Evolutionary conservation across 2,113 vertebrate species (phyloP).

Genomic region (Oceanodroma tethys): DNA sequence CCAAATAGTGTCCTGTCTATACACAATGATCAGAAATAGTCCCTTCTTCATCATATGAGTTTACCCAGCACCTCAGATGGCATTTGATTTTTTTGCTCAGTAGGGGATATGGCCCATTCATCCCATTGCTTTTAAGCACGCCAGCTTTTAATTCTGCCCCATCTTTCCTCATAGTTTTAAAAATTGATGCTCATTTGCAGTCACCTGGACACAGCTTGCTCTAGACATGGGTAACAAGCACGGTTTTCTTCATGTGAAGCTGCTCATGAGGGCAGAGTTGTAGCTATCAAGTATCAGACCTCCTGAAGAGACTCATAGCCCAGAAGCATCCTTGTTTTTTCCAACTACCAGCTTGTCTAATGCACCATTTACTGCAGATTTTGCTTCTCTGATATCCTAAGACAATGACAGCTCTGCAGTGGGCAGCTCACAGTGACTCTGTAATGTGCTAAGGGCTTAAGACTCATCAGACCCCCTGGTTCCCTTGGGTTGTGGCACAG

Average conservation of each 20-base stretch:
- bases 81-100: background rate
- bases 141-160: background rate
- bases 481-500: background rate
- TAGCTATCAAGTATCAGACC: background rate
- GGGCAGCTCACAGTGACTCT: background rate
- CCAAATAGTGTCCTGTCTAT: background rate
- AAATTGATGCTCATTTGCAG: background rate
- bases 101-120: background rate
- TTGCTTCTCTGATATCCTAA: background rate
- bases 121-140: background rate
- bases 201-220: background rate
- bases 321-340: background rate
- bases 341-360: background rate
- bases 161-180: background rate
- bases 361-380: background rate
- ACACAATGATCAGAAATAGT: background rate
- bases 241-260: background rate
- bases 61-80: background rate
- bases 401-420: background rate
- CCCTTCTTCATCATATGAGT: background rate
- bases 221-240: rapidly evolving
- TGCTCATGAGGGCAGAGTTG: background rate
- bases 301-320: background rate
- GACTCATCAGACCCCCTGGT: background rate
- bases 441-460: background rate